Percentiles rank a stretch among this genome's conserved stretches.
phyloP scores from a whole-genome alignment of 2,113 vertebrate species.

The Syngnathus floridae region DNA sequence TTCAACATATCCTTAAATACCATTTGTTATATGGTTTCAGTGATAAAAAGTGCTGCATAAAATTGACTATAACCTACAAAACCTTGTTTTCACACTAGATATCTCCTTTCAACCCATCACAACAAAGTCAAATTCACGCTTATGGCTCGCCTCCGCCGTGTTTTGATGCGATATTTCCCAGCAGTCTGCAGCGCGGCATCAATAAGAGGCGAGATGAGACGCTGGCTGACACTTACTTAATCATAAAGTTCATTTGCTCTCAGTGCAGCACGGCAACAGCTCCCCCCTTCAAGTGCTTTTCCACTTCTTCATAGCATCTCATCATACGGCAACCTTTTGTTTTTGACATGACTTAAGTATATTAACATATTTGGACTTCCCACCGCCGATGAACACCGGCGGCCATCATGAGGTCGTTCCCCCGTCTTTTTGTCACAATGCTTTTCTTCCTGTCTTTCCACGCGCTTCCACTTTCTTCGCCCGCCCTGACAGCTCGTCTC shows the following conservation, averaged over 20 bases:
- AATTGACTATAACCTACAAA: no score
- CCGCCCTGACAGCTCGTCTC: constrained; percentile 44
- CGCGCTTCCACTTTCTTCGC: constrained; percentile 13
- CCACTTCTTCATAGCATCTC: background rate
- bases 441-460: constrained; percentile 14
- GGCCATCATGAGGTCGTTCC: constrained; percentile 1
- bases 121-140: background rate
- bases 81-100: background rate
- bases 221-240: background rate
- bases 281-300: constrained; percentile 3
- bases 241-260: constrained; percentile 5
- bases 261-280: background rate
- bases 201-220: background rate
- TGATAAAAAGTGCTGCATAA: background rate
- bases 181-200: background rate
- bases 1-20: no score
- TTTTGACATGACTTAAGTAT: background rate
- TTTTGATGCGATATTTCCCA: constrained; percentile 4
- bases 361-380: background rate
- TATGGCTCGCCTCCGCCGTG: background rate
- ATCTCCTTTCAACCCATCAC: background rate
- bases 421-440: background rate
- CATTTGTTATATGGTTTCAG: no score
- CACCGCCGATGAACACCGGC: background rate
- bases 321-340: background rate